Evolutionary conservation across 1,140 invertebrate species (phyloP).

Genomic region (Sarcophaga bullata): DNA sequence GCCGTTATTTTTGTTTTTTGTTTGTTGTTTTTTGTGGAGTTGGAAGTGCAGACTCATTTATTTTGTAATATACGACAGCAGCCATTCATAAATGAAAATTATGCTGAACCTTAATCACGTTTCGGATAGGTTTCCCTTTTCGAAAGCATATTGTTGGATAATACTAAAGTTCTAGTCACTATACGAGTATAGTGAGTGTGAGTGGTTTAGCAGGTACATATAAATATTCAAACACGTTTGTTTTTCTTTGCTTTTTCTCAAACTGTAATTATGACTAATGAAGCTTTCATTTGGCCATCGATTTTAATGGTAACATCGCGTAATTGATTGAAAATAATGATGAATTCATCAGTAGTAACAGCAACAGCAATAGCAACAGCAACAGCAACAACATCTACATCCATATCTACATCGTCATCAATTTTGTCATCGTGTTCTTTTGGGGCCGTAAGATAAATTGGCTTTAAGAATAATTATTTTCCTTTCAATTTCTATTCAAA

Average conservation of each 20-base stretch:
- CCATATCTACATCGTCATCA: too few relatives aligned
- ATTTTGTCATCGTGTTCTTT: background rate
- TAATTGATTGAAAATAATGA: background rate
- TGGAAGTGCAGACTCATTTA: background rate
- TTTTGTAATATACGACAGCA: background rate
- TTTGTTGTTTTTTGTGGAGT: background rate
- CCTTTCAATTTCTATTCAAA: background rate
- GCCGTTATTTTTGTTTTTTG: background rate
- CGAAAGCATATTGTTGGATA: background rate
- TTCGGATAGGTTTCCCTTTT: background rate
- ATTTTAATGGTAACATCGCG: conserved; percentile 29
- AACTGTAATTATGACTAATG: background rate
- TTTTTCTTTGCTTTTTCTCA: background rate
- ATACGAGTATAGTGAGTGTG: too few relatives aligned
- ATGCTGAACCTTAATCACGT: background rate
- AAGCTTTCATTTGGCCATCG: conserved; percentile 9
- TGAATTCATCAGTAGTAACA: background rate
- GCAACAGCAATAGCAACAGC: too few relatives aligned
- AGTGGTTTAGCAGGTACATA: too few relatives aligned
- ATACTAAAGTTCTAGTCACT: too few relatives aligned
- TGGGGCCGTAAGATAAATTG: background rate
- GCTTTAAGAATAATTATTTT: background rate
- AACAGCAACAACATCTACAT: too few relatives aligned
- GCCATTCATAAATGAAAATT: conserved; percentile 26
- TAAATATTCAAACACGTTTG: too few relatives aligned